Percentiles rank a stretch among this genome's conserved stretches.
Evolutionary conservation across 2,113 vertebrate genomes (phyloP).

Genomic region (Bos indicus): DNA sequence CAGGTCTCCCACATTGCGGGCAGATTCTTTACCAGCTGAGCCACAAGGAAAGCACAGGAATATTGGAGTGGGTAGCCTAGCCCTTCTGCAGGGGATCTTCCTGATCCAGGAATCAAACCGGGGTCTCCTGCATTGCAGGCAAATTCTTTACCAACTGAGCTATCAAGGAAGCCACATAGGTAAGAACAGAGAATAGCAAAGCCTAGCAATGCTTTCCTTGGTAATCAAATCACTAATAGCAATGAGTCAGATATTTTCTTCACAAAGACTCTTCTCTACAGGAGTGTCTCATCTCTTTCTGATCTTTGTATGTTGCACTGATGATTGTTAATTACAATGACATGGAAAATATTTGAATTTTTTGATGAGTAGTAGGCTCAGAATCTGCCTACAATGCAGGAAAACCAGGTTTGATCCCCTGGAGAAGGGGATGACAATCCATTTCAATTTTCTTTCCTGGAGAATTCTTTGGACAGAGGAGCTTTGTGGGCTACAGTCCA

Average conservation of each 20-base stretch:
- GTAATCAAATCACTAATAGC: conserved; percentile 10
- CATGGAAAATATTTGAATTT: neutral
- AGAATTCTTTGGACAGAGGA: neutral
- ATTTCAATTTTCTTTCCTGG: neutral
- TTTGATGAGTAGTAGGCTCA: neutral
- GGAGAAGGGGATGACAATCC: neutral
- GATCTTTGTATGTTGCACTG: neutral
- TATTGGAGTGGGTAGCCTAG: neutral
- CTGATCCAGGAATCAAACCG: neutral
- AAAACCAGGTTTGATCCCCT: neutral
- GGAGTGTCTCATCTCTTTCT: neutral
- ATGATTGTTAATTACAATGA: neutral
- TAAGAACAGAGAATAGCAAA: conserved; percentile 17
- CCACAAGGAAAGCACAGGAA: neutral
- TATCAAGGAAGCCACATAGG: neutral
- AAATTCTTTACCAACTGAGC: neutral
- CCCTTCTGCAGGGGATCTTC: neutral
- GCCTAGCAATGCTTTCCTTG: neutral
- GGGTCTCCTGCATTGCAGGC: neutral
- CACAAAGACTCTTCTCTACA: neutral
- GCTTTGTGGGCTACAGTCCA: neutral
- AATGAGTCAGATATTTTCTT: conserved; percentile 28
- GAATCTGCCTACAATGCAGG: neutral
- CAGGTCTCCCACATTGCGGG: neutral
- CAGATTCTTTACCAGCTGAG: neutral